Base-by-base conservation (phyloP, 2,888 invertebrate genomes). In the Macrophya alboannulata region DNA sequence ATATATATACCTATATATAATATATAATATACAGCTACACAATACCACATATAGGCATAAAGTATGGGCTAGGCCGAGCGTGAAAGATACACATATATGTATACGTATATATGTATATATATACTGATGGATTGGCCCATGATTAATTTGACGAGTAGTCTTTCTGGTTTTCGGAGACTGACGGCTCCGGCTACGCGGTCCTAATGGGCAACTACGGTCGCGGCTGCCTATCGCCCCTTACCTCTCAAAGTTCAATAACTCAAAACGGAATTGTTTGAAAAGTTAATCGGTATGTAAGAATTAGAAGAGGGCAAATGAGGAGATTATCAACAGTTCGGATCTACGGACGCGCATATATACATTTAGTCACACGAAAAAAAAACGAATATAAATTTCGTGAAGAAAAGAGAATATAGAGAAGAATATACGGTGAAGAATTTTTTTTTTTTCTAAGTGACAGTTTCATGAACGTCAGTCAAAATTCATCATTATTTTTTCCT, bases 71-170 rank as follows among this genome's bases (percentile, higher is more conserved):
- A 81, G 62, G 62, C 62, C 21, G 59, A 59, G 43, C 40, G 48
- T 62, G 81, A 40, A 81, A 62, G 43, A 81, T 81, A 85, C 17
- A 65, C 3, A 43, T 62, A 37, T 62, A 59, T 59, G 45, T 65
- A 65, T 91, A 62, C 10, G 12, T 17, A 43, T 62, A 6, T 31
- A 6, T 43, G 12, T 48, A 83, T 21, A 72, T 72, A 31, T 62
- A 81, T 65, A 71, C 92, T 93, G 93, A 93, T 93, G 93, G 93
- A 93, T 93, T 93, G 93, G 93, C 93, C 93, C 93, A 92, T 93
- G 93, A 93, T 93, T 93, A 93, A 93, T 93, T 93, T 93, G 93
- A 93, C 93, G 93, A 93, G 93, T 92, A 92, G 93, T 93, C 93
- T 93, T 93, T 93, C 93, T 92, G 93, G 93, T 93, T 93, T 93